Percentiles rank a stretch among this genome's conserved stretches.
These are phyloP conservation scores for Cephalotes varians DNA, from an alignment of 2,888 invertebrate genomes.

Conservation along the genomic window DNA sequence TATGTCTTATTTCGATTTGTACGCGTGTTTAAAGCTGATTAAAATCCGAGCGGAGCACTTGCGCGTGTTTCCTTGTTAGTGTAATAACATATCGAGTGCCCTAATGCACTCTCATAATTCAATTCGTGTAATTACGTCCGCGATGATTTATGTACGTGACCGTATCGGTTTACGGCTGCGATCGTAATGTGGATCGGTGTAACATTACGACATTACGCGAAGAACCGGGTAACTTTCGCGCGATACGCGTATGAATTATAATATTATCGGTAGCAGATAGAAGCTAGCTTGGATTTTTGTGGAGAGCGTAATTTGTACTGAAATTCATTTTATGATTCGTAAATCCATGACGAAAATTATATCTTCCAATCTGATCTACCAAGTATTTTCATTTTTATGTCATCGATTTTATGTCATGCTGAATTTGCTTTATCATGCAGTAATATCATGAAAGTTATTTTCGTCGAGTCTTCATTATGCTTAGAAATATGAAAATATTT, in stretches of 20 bases:
- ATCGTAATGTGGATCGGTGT: conserved; percentile 33
- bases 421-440: background rate
- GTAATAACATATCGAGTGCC: conserved; percentile 20
- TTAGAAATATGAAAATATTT: too few species aligned
- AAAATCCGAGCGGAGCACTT: background rate
- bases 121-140: conserved; percentile 55
- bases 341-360: background rate
- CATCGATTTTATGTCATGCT: too few species aligned
- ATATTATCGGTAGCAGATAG: background rate
- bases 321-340: conserved; percentile 5
- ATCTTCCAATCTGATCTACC: background rate
- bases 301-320: background rate
- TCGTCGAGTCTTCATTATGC: too few species aligned
- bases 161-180: conserved; percentile 53
- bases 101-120: conserved; percentile 17
- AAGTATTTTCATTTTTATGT: background rate
- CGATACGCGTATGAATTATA: conserved; percentile 35
- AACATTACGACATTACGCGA: conserved; percentile 53
- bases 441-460: background rate
- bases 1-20: too few species aligned
- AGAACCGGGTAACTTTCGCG: conserved; percentile 42
- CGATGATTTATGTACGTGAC: conserved; percentile 64
- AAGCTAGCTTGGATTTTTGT: background rate
- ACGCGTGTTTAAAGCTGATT: background rate
- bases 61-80: conserved; percentile 4